A percentile compares a stretch with the other conserved stretches of the same genome.
Conservation (phyloP, 2,888 invertebrate genomes). For the Eristalis intricaria region DNA sequence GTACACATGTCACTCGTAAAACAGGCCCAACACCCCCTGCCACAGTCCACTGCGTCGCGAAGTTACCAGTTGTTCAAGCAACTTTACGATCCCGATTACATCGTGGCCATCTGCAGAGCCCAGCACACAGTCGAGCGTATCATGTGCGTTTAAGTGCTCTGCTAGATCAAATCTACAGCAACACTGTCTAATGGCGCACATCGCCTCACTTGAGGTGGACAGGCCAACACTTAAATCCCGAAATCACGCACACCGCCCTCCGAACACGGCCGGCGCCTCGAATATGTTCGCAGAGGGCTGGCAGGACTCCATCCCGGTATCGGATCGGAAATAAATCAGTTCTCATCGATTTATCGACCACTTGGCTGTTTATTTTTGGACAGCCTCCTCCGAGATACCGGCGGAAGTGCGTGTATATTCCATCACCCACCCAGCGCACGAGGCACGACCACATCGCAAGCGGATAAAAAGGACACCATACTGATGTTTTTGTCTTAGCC, state of each 20-base stretch:
- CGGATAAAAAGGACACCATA: conserved; percentile 10
- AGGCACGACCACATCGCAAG: background rate
- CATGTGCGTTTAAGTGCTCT: background rate
- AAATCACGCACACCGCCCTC: conserved; percentile 73
- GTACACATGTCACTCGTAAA: background rate
- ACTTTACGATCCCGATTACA: background rate
- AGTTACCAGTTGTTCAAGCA: background rate
- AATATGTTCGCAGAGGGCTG: background rate
- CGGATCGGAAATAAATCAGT: conserved; percentile 19
- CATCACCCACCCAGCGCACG: background rate
- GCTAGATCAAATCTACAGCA: background rate
- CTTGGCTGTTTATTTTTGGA: conserved; percentile 17
- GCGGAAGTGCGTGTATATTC: background rate
- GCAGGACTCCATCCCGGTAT: background rate
- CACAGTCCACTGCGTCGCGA: background rate
- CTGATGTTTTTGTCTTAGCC: background rate
- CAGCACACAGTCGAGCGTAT: background rate
- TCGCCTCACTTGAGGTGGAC: conserved; percentile 51
- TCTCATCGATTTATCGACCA: conserved; percentile 30
- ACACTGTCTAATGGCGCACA: background rate
- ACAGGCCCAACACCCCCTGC: background rate
- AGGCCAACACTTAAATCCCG: conserved; percentile 73
- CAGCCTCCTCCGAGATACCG: too few relatives aligned
- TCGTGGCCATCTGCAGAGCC: conserved; percentile 69
- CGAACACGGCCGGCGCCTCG: conserved; percentile 1